A percentile compares a stretch with the other conserved stretches of the same genome.
Conservation (phyloP, 2,797 vertebrate genomes). For the Gallinago stenura region DNA sequence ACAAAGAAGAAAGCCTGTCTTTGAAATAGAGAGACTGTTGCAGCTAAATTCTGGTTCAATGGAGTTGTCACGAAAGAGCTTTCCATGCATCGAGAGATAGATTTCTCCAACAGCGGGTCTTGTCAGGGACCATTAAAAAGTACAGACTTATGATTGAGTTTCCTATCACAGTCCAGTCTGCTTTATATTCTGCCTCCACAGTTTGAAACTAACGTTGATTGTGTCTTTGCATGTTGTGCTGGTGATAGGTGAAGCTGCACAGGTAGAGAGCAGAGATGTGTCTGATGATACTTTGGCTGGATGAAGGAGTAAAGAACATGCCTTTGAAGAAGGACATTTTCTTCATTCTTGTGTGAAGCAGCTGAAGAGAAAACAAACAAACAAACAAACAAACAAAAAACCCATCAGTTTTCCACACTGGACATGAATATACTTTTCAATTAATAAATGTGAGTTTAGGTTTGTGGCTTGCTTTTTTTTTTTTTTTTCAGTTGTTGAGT, state of each 20-base stretch:
- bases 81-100: neutral
- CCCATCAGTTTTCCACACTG: neutral
- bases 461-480: neutral
- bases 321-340: neutral
- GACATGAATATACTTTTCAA: neutral
- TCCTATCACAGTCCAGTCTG: neutral
- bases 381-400: neutral
- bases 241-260: neutral
- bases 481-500: neutral
- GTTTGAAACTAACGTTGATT: neutral
- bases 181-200: neutral
- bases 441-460: neutral
- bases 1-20: neutral
- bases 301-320: neutral
- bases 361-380: neutral
- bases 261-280: neutral
- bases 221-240: neutral
- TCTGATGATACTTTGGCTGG: neutral
- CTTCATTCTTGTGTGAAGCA: neutral
- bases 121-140: conserved; percentile 2
- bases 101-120: neutral
- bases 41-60: conserved; percentile 11
- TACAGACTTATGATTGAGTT: neutral
- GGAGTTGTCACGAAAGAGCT: neutral
- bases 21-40: neutral